These are phyloP conservation scores for Daubentonia madagascariensis DNA, from an alignment of 2,113 vertebrate genomes.

Conservation along the genomic window DNA sequence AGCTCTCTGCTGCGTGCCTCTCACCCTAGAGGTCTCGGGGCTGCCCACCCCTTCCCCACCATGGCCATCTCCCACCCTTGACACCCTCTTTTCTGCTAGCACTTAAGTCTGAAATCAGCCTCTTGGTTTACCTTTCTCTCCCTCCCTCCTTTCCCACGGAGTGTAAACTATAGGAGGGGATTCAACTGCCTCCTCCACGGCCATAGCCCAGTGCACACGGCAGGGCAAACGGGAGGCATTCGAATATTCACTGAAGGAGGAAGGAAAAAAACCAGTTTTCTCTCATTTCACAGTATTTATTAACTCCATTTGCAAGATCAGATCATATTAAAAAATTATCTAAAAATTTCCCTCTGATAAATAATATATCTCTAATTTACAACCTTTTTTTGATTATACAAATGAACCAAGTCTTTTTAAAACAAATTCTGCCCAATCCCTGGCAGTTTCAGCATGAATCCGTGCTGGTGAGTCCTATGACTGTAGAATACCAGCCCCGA, in stretches of 20 bases:
- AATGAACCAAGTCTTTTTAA: neutral
- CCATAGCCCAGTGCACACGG: fast-evolving
- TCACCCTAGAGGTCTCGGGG: fast-evolving
- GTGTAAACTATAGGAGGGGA: neutral
- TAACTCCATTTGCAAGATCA: neutral
- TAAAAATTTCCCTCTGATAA: conserved; percentile 33
- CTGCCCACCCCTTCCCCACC: fast-evolving
- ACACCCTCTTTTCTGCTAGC: neutral
- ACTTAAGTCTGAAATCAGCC: fast-evolving
- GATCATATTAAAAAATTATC: neutral
- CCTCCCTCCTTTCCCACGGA: neutral
- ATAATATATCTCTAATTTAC: neutral
- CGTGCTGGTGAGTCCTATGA: fast-evolving
- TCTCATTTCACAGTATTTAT: neutral
- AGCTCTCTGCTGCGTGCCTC: fast-evolving
- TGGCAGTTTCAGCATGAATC: neutral
- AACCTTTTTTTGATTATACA: neutral
- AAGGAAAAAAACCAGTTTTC: neutral
- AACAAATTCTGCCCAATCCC: neutral
- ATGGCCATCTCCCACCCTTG: fast-evolving
- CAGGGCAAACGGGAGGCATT: neutral
- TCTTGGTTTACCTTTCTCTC: neutral
- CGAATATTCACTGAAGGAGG: neutral
- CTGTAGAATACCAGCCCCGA: fast-evolving
- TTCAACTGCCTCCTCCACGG: fast-evolving